Evolutionary conservation across 2,113 vertebrate species (phyloP).

Genomic region (Dolichotis patagonum): DNA sequence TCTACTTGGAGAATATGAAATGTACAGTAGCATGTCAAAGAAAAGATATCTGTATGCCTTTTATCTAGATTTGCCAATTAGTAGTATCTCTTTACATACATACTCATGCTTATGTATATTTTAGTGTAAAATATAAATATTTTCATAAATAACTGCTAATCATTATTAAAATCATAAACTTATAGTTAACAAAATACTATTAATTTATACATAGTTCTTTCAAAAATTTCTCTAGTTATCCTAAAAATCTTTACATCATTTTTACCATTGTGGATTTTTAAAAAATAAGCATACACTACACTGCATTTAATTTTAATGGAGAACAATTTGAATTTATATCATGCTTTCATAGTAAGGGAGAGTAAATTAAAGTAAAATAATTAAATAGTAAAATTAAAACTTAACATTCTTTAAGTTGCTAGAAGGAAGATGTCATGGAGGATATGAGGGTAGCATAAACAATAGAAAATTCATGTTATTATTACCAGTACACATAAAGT

Average conservation of each 20-base stretch:
- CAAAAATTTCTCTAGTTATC: not conserved
- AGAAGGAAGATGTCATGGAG: not conserved
- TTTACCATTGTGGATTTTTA: not conserved
- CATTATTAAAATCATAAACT: not conserved
- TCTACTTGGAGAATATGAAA: not conserved
- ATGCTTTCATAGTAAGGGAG: not conserved
- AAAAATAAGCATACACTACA: not conserved
- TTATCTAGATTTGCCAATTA: not conserved
- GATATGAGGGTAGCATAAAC: not conserved
- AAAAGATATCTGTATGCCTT: not conserved
- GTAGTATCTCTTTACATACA: not conserved
- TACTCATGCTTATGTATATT: not conserved
- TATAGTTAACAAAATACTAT: not conserved
- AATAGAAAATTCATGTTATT: not conserved
- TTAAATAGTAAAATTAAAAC: not conserved
- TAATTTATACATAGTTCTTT: not conserved
- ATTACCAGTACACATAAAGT: not conserved
- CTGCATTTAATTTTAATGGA: not conserved
- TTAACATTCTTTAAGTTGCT: not conserved
- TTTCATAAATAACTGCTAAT: not conserved
- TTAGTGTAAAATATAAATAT: not conserved
- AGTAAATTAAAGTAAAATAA: not conserved
- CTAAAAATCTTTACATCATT: not conserved
- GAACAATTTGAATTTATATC: not conserved
- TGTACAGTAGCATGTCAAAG: not conserved